phyloP scores from a whole-genome alignment of 2,113 vertebrate genomes.

The Pagrus major region DNA sequence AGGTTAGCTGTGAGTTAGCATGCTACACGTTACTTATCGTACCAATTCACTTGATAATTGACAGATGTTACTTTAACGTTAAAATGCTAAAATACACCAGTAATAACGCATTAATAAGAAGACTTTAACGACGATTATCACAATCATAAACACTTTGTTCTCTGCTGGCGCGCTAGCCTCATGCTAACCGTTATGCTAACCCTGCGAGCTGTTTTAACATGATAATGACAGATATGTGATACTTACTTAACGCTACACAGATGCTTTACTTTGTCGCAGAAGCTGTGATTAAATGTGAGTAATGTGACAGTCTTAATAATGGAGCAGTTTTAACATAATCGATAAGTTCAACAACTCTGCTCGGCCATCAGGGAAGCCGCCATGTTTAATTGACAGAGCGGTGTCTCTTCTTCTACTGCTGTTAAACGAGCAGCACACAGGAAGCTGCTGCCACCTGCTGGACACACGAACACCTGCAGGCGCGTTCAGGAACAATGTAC shows the following conservation, averaged over 20 bases:
- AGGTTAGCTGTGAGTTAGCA: not conserved
- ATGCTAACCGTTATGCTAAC: constrained; percentile 50
- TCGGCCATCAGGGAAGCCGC: not conserved
- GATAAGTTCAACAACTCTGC: not conserved
- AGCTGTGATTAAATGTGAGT: no score
- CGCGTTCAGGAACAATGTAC: no score
- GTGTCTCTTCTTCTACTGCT: constrained; percentile 30
- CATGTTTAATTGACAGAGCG: constrained; percentile 46
- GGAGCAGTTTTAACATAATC: fast-evolving
- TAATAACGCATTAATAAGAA: not conserved
- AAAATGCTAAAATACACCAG: no score
- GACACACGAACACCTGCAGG: not conserved
- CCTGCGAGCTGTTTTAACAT: not conserved
- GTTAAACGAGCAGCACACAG: fast-evolving
- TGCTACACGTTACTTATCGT: not conserved
- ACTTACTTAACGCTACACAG: constrained; percentile 1
- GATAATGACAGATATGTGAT: no score
- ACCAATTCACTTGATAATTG: fast-evolving
- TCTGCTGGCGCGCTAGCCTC: not conserved
- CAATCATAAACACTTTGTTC: not conserved
- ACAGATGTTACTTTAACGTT: fast-evolving
- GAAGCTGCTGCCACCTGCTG: constrained; percentile 28
- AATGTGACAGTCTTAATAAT: not conserved
- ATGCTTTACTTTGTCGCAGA: not conserved
- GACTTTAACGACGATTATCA: not conserved